Percentiles rank a stretch among this genome's conserved stretches.
These are phyloP conservation scores for Lemur catta DNA, from an alignment of 2,797 vertebrate genomes.

Conservation along the genomic window DNA sequence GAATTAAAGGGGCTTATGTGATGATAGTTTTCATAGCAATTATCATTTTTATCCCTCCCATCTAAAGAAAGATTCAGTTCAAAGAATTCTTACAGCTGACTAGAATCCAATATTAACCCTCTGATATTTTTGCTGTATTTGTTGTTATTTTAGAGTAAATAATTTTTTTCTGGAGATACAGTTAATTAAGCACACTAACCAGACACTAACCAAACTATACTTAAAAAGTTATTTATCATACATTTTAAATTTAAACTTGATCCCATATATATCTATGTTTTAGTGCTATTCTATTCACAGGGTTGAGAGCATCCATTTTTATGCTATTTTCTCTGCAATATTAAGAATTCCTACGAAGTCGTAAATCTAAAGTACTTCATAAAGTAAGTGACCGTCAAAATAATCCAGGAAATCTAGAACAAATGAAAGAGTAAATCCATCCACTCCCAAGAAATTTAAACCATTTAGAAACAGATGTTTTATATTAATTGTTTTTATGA, in stretches of 20 bases:
- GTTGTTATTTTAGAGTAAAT: neutral
- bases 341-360: conserved; percentile 76
- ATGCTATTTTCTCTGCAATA: conserved; percentile 63
- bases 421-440: conserved; percentile 66
- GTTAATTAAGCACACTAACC: neutral
- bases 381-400: conserved; percentile 72
- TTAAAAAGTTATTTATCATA: conserved; percentile 46
- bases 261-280: conserved; percentile 55
- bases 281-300: conserved; percentile 37
- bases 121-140: neutral
- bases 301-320: conserved; percentile 40
- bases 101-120: neutral
- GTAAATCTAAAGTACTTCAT: conserved; percentile 71
- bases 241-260: conserved; percentile 62
- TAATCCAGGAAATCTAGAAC: conserved; percentile 73
- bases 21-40: neutral
- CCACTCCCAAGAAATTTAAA: conserved; percentile 66
- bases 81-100: neutral
- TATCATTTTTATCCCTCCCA: neutral
- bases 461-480: conserved; percentile 68
- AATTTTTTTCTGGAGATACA: neutral
- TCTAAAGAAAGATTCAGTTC: neutral
- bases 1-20: neutral
- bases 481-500: conserved; percentile 70
- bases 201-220: conserved; percentile 20